Percentiles rank a stretch among this genome's conserved stretches.
Evolutionary conservation across 2,797 vertebrate species (phyloP).

Genomic region (Sebastes iracundus): DNA sequence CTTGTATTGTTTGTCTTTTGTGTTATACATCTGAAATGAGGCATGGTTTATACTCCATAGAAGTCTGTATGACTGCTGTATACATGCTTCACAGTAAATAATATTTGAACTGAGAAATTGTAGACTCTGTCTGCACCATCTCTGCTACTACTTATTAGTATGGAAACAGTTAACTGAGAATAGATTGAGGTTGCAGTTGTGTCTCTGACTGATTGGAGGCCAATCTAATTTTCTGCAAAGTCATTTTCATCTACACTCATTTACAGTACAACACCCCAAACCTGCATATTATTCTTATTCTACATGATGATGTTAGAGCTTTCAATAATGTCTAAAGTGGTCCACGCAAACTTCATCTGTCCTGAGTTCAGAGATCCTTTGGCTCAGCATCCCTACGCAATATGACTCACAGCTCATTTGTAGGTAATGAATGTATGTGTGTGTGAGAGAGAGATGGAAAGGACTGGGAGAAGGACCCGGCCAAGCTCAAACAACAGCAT

Average conservation of each 20-base stretch:
- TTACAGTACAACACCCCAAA: not conserved
- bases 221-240: not conserved
- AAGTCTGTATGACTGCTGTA: not conserved
- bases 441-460: constrained; percentile 1
- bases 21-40: not conserved
- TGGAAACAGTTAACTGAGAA: too few species aligned
- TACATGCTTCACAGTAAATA: not conserved
- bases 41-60: not conserved
- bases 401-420: constrained; percentile 36
- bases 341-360: constrained; percentile 5
- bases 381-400: not conserved
- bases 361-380: constrained; percentile 7
- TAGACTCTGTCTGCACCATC: too few species aligned
- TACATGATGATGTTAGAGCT: not conserved
- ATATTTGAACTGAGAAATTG: not conserved
- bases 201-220: constrained; percentile 14
- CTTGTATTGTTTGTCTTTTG: not conserved
- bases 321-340: constrained; percentile 10
- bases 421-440: constrained; percentile 21
- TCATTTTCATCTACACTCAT: not conserved
- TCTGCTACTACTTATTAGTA: too few species aligned
- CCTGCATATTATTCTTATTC: not conserved
- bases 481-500: constrained; percentile 52
- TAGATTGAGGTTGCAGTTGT: constrained; percentile 4
- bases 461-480: constrained; percentile 10